Evolutionary conservation across 2,888 invertebrate species (phyloP), one percentile per base, ranked within the genome.

Genomic region (Protula sp.): DNA sequence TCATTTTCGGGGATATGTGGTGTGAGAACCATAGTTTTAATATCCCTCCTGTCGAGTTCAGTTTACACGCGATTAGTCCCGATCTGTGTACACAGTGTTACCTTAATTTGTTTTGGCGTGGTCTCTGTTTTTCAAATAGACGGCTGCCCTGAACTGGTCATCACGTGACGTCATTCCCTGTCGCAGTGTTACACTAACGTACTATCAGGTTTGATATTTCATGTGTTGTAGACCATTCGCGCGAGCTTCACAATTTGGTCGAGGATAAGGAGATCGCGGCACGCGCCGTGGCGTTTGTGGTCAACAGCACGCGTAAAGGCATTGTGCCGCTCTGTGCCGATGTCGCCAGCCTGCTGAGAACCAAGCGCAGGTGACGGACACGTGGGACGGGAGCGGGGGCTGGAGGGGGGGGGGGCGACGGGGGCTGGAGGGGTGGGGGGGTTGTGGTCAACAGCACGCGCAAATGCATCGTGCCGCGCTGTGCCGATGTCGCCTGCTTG

Each of bases 191-290:
- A n/a, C n/a, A n/a, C n/a, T n/a, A n/a, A n/a, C n/a, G n/a, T n/a
- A n/a, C n/a, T n/a, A n/a, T n/a, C n/a, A n/a, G n/a, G n/a, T n/a
- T n/a, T n/a, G n/a, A n/a, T n/a, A n/a, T n/a, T n/a, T n/a, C n/a
- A n/a, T 38, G 52, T 56, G 2, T 52, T 57, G 51, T 57, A 93
- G 98, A 55, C 30, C 31, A 54, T 45, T 57, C 60, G 14, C 29
- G 50, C n/a, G 77, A 74, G 54, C 63, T 78, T 52, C 73, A 71
- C 53, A 71, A 71, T n/a, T 66, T 78, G 30, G 74, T 77, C 54
- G 78, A 78, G 58, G 79, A 80, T 63, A 78, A 77, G 57, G 79
- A 79, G 61, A 72, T 79, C 2, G 80, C 79, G 2, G 75, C 80
- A 5, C 61, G 74, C 3, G 80, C 80, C 14, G 80, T 80, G 30